These are phyloP conservation scores for Pampusana beccarii DNA, from an alignment of 2,113 vertebrate species.

Conservation along the genomic window DNA sequence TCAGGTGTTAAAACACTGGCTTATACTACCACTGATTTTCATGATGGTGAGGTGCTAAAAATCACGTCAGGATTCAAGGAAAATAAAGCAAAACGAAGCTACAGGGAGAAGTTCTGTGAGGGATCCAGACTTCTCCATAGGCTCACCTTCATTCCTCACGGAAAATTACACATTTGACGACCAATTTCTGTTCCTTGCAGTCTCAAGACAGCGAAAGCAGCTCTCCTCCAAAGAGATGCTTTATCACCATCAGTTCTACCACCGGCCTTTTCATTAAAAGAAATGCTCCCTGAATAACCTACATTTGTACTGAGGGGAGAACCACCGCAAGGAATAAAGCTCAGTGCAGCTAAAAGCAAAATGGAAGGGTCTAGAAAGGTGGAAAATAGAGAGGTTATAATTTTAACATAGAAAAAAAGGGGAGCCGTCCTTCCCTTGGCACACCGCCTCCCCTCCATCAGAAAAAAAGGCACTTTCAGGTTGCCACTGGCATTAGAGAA, in stretches of 20 bases:
- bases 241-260: slow-evolving; percentile 60
- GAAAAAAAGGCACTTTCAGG: neutral
- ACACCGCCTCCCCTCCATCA: neutral
- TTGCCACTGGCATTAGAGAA: neutral
- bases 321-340: slow-evolving; percentile 56
- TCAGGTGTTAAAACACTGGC: neutral
- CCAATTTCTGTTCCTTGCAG: slow-evolving; percentile 33
- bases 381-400: neutral
- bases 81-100: slow-evolving; percentile 14
- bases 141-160: neutral
- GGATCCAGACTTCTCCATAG: neutral
- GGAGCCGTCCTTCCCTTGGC: neutral
- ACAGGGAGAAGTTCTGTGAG: neutral
- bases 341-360: slow-evolving; percentile 39
- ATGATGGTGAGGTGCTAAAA: neutral
- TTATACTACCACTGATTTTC: neutral
- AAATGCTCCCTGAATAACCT: slow-evolving; percentile 61
- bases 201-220: neutral
- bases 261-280: slow-evolving; percentile 61
- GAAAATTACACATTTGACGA: neutral
- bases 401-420: neutral
- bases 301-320: slow-evolving; percentile 27
- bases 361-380: slow-evolving; percentile 56
- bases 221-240: slow-evolving; percentile 44
- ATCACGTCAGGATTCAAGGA: neutral